Evolutionary conservation across 1,140 invertebrate genomes (phyloP).

Genomic region (Melipona quadrifasciata): DNA sequence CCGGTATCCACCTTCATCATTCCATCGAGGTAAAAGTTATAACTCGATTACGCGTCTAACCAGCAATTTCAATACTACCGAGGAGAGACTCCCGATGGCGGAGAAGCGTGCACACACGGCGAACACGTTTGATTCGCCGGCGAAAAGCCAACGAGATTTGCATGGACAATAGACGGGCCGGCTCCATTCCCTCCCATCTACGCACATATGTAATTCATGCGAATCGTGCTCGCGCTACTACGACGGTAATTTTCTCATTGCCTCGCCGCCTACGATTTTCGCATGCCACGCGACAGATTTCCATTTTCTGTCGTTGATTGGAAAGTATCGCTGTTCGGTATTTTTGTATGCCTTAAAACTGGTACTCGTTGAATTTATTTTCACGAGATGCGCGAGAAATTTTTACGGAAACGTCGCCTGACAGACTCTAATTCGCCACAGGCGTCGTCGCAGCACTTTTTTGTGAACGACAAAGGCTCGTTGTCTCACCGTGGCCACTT

Average conservation of each 20-base stretch:
- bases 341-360: too few relatives aligned
- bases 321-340: too few relatives aligned
- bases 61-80: conserved; percentile 79
- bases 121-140: conserved; percentile 65
- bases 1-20: conserved; percentile 71
- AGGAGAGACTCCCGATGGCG: conserved; percentile 51
- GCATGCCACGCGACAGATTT: not conserved
- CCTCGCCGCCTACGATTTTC: conserved; percentile 10
- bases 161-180: conserved; percentile 54
- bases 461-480: conserved; percentile 16
- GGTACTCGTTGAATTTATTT: too few relatives aligned
- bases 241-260: conserved; percentile 20
- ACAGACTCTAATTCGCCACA: conserved; percentile 23
- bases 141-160: conserved; percentile 49
- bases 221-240: conserved; percentile 55
- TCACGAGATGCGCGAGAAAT: too few relatives aligned
- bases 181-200: conserved; percentile 39
- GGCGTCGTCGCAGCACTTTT: not conserved
- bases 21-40: conserved; percentile 72
- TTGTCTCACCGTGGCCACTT: conserved; percentile 54
- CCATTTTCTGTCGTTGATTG: not conserved
- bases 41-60: conserved; percentile 79
- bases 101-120: conserved; percentile 13
- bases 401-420: not conserved
- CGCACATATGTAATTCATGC: conserved; percentile 57